Conservation (phyloP, 2,888 invertebrate species). For the Beris morrisii region DNA sequence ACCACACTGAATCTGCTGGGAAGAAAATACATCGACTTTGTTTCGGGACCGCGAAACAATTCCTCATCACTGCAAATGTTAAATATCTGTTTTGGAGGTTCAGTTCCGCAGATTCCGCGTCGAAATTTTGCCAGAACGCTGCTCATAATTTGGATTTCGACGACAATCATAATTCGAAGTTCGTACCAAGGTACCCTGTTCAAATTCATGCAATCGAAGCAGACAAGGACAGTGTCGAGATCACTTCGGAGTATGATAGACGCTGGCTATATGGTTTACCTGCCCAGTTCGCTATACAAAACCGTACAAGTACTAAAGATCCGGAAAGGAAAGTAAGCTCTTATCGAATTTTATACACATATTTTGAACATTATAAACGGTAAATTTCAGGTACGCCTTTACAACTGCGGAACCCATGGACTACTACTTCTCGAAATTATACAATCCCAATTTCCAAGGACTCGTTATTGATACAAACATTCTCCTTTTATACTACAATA, state of each 20-base stretch:
- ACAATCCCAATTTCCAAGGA: slow-evolving; percentile 12
- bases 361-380: too few relatives aligned
- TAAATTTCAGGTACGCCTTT: too few relatives aligned
- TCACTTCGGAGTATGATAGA: slow-evolving; percentile 5
- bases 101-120: neutral
- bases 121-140: slow-evolving; percentile 38
- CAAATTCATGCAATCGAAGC: slow-evolving; percentile 31
- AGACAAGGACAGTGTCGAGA: neutral
- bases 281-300: neutral
- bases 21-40: slow-evolving; percentile 22
- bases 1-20: slow-evolving; percentile 17
- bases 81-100: slow-evolving; percentile 35
- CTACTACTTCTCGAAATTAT: slow-evolving; percentile 1
- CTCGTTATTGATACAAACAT: slow-evolving; percentile 5
- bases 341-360: too few relatives aligned
- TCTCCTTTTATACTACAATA: slow-evolving; percentile 17
- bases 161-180: slow-evolving; percentile 34
- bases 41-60: slow-evolving; percentile 29
- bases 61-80: slow-evolving; percentile 33
- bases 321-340: slow-evolving; percentile 4
- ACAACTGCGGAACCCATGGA: neutral
- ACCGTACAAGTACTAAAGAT: neutral
- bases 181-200: slow-evolving; percentile 39
- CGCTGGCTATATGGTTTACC: slow-evolving; percentile 15
- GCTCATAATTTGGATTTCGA: slow-evolving; percentile 34